Evolutionary conservation across 1,140 invertebrate species (phyloP), one percentile per base, ranked within the genome.

Genomic region (Brachionus rubens): DNA sequence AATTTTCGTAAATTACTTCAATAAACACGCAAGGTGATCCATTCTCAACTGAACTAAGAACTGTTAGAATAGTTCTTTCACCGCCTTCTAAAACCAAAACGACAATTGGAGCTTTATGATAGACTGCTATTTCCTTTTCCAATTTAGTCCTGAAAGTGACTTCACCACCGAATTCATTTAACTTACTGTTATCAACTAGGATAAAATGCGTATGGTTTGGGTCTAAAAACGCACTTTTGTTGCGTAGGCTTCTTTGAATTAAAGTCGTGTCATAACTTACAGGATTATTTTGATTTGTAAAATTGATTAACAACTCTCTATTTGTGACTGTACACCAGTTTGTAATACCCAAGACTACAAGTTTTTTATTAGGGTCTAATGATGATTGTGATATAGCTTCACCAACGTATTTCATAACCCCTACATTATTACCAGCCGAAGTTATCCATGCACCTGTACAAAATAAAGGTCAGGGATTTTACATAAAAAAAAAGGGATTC

Each of bases 201-300:
- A 87, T 83, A 77, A 87, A 87, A 78, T 87, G 85, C 1, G 85
- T 81, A 78, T 87, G 86, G 78, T 86, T 85, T 0, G 82, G 83
- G 80, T 86, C 84, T 3, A 87, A 79, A n/a, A 82, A 81, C 3
- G 78, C 21, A n/a, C 4, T 79, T 79, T 48, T 81, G 12, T 26
- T 28, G 21, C 75, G 5, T 24, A 19, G 14, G 24, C 0, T 3
- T 26, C 43, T 65, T 14, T 24, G 12, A 24, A 7, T 21, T 3
- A 26, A 24, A 10, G 24, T 43, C 2, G 3, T 26, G 24, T 65
- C 41, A 50, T 72, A 14, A 5, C 33, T 5, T 7, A 33, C 12
- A 36, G n/a, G 16, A 14, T 19, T 50, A 6, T 30, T n/a, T 1
- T 72, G 16, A 1, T 30, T 30, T 50, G 76, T 3, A 28, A 14